Evolutionary conservation across 2,113 vertebrate species (phyloP).

Genomic region (Sisor rabdophorus): DNA sequence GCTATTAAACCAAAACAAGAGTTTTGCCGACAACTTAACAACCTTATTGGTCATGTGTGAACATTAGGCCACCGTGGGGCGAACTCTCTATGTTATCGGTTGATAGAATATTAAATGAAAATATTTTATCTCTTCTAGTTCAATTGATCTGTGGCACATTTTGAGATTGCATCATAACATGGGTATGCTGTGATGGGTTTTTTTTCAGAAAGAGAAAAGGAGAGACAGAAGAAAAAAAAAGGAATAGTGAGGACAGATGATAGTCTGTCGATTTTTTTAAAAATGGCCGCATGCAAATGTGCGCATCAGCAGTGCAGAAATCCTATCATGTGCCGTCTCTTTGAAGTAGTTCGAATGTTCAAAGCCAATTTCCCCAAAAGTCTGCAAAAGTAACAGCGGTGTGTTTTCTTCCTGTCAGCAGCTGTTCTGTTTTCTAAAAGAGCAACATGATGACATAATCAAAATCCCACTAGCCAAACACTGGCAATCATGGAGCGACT

Average conservation of each 20-base stretch:
- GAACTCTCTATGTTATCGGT: not conserved
- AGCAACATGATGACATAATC: constrained; percentile 3
- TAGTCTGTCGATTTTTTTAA: not conserved
- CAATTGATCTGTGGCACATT: not conserved
- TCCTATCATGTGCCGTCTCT: not conserved
- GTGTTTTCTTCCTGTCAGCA: not conserved
- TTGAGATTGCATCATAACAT: not conserved
- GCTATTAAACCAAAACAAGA: not conserved
- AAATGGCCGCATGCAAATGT: not conserved
- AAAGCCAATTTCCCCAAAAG: not conserved
- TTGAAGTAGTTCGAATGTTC: not conserved
- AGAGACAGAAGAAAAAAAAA: not conserved
- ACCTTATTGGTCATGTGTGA: too few relatives aligned
- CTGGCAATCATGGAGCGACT: not conserved
- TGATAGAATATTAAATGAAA: not conserved
- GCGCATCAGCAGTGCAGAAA: not conserved
- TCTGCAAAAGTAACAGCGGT: not conserved
- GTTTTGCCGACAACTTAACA: not conserved
- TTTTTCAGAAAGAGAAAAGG: not conserved
- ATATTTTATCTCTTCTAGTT: not conserved
- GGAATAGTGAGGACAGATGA: not conserved
- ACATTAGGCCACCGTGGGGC: too few relatives aligned
- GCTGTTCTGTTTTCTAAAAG: not conserved
- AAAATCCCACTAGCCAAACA: not conserved
- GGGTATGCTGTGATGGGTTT: too few relatives aligned